These are phyloP conservation scores for Heterodera schachtii DNA, from an alignment of 1,140 invertebrate species.

Conservation along the genomic window DNA sequence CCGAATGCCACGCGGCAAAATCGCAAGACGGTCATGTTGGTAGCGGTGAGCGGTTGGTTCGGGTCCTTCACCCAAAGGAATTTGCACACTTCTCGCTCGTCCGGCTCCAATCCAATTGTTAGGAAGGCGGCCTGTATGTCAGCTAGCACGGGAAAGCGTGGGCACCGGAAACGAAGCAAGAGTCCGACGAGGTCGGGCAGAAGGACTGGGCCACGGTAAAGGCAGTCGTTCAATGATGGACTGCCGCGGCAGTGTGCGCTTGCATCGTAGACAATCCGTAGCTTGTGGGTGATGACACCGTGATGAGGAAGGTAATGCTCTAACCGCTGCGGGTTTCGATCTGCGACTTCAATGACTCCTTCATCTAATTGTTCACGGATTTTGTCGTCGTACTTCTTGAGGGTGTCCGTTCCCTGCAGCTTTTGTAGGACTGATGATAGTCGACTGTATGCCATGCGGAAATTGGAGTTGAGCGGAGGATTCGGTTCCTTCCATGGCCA, in stretches of 20 bases:
- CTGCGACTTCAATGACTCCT: conserved; percentile 13
- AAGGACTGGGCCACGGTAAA: conserved; percentile 47
- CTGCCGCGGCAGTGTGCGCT: conserved; percentile 51
- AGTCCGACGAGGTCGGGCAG: conserved; percentile 44
- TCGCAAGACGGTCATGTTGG: conserved; percentile 26
- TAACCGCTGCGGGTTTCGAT: neutral
- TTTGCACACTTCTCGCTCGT: conserved; percentile 36
- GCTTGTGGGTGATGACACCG: conserved; percentile 53
- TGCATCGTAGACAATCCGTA: conserved; percentile 66
- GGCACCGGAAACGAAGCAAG: conserved; percentile 33
- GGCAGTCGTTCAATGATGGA: conserved; percentile 62
- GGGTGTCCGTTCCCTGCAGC: conserved; percentile 11
- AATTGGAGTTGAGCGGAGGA: conserved; percentile 22
- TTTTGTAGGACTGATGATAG: conserved; percentile 2
- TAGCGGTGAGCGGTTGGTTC: conserved; percentile 13
- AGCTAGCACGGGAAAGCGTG: neutral
- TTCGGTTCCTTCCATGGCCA: conserved; percentile 25
- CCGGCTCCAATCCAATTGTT: conserved; percentile 26
- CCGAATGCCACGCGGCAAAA: conserved; percentile 46
- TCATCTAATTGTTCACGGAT: conserved; percentile 1
- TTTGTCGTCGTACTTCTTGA: conserved; percentile 27
- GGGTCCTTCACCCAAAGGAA: conserved; percentile 47
- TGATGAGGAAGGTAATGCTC: conserved; percentile 33
- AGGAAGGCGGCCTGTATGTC: conserved; percentile 53
- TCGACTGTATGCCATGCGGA: conserved; percentile 10